Evolutionary conservation across 2,113 vertebrate genomes (phyloP), one percentile per base, ranked within the genome.

Genomic region (Scalopus aquaticus): DNA sequence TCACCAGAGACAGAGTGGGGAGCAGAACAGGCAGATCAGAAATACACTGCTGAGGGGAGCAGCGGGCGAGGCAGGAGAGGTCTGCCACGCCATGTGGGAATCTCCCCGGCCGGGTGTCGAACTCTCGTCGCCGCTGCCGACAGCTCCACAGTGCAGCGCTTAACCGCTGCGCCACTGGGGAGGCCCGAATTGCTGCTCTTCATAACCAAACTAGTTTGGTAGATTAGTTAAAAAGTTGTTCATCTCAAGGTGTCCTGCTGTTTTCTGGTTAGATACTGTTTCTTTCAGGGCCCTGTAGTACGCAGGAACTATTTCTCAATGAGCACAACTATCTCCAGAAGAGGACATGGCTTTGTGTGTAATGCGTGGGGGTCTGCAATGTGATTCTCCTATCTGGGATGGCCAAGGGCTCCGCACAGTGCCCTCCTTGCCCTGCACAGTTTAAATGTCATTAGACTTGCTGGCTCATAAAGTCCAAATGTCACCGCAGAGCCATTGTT

Each of bases 401-500:
- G 76, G 39, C 30, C 6, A 54, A 67, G 37, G 16, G 17, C 46
- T 86, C 60, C 46, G 32, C 24, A 81, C 16, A 81, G 26, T 49
- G 28, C 24, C 76, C 24, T n/a, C 13, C 54, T 72, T 70, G n/a
- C 30, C 54, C 82, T 58, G 51, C 22, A 73, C 30, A 77, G 12
- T 44, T 82, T 82, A 82, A 92, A 20, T 39, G 51, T 82, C 35
- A 82, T n/a, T 79, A 35, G 32, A 83, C 9, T 81, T 92, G 37
- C 37, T 32, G 28, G 46, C 60, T 76, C 82, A 88, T 91, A 91
- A 88, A 87, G 81, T 91, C 72, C n/a, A 86, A 82, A 86, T 82
- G 81, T 82, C 35, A 42, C 26, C 19, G 39, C 37, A 39, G 46
- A 76, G 6, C 39, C 58, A 67, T 92, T 58, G n/a, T 20, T 35